Conservation (phyloP, 2,113 vertebrate species). For the Natator depressus region DNA sequence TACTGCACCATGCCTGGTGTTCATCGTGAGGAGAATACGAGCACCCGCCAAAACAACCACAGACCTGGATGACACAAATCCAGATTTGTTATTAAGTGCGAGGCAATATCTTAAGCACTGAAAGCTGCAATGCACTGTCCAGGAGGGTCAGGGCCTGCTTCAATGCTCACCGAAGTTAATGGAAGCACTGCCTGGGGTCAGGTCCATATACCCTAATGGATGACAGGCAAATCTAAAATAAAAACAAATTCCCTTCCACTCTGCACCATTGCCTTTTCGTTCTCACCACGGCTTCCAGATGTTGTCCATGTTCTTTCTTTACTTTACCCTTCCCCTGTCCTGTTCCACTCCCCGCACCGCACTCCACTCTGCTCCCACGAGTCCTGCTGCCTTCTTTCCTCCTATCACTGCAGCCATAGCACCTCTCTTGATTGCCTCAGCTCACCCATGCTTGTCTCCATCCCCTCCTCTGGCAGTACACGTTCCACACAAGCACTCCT, state of each 20-base stretch:
- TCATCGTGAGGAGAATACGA: not conserved
- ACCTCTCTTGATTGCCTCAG: not conserved
- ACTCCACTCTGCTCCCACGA: not conserved
- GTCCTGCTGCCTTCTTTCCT: not conserved
- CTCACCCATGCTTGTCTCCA: not conserved
- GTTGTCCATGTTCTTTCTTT: not conserved
- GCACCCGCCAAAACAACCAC: not conserved
- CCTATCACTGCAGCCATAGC: not conserved
- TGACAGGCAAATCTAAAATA: not conserved
- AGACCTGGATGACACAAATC: not conserved
- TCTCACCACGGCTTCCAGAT: not conserved
- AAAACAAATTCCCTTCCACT: not conserved
- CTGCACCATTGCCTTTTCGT: not conserved
- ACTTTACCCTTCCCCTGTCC: not conserved
- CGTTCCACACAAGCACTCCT: not conserved
- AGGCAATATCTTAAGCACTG: not conserved
- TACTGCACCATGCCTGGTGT: not conserved
- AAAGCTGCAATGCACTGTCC: not conserved
- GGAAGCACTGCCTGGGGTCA: not conserved
- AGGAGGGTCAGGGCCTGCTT: not conserved
- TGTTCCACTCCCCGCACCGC: not conserved
- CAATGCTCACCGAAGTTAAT: not conserved
- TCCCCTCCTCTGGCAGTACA: not conserved
- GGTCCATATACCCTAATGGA: not conserved
- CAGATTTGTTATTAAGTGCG: not conserved